phyloP scores from a whole-genome alignment of 2,113 vertebrate genomes.

The Platysternon megacephalum region DNA sequence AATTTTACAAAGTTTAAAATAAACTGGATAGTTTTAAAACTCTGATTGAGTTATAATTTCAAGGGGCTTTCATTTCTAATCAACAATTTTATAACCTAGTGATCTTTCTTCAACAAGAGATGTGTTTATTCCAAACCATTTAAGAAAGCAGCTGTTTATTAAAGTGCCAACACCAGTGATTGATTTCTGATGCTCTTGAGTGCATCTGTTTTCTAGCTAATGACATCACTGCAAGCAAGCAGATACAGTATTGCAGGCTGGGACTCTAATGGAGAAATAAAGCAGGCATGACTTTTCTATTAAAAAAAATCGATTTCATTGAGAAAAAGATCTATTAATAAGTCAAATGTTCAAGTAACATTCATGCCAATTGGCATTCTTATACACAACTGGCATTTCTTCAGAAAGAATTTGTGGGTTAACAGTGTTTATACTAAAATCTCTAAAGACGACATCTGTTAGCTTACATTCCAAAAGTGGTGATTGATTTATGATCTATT shows the following conservation, averaged over 20 bases:
- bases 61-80: constrained; percentile 34
- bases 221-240: constrained; percentile 37
- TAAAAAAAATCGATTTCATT: constrained; percentile 29
- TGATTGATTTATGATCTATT: constrained; percentile 57
- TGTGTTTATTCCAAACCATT: constrained; percentile 64
- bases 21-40: constrained; percentile 46
- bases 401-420: constrained; percentile 47
- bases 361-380: constrained; percentile 51
- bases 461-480: constrained; percentile 53
- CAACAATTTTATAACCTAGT: constrained; percentile 58
- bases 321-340: constrained; percentile 14
- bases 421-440: constrained; percentile 47
- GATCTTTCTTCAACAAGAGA: constrained; percentile 47
- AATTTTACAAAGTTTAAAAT: constrained; percentile 38
- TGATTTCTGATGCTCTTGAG: constrained; percentile 57
- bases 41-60: constrained; percentile 38
- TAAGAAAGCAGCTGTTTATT: constrained; percentile 77
- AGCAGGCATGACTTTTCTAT: not conserved
- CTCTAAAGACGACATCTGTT: constrained; percentile 71
- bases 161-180: constrained; percentile 69
- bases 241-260: not conserved
- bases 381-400: constrained; percentile 40
- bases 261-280: not conserved
- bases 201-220: constrained; percentile 56
- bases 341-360: constrained; percentile 41